These are phyloP conservation scores for Octodon degus DNA, from an alignment of 2,113 vertebrate species.

Conservation along the genomic window DNA sequence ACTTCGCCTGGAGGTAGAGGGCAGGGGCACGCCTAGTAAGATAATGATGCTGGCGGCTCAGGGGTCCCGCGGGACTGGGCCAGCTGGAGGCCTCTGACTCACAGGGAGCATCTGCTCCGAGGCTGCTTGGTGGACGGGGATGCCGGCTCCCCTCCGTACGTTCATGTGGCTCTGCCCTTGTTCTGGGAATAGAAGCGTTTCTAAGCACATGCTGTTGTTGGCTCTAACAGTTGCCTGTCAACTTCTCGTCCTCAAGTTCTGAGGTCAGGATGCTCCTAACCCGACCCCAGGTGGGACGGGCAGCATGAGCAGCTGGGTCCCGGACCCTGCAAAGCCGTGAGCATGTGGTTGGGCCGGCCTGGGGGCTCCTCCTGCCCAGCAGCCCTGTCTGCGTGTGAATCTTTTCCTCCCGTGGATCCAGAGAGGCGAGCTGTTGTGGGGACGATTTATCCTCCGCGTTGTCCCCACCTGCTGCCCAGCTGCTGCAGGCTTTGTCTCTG, in stretches of 20 bases:
- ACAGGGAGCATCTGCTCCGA: neutral
- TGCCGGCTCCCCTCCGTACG: neutral
- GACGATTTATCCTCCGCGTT: too few relatives aligned
- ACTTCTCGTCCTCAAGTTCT: neutral
- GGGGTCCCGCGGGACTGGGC: too few relatives aligned
- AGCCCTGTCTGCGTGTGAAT: neutral
- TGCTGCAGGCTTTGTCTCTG: neutral
- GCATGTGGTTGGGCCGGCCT: neutral
- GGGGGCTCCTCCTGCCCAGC: neutral
- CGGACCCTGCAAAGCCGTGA: neutral
- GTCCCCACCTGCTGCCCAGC: neutral
- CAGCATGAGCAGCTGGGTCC: too few relatives aligned
- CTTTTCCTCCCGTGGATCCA: neutral
- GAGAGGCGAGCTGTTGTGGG: neutral
- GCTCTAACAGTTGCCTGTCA: neutral
- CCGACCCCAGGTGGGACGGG: too few relatives aligned
- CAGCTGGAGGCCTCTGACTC: neutral
- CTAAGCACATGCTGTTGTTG: neutral
- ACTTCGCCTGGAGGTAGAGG: neutral
- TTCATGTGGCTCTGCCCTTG: neutral
- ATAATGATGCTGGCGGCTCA: fast-evolving
- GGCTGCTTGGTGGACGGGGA: too few relatives aligned
- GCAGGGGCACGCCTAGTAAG: neutral
- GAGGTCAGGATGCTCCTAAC: neutral
- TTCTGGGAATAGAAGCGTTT: neutral